A percentile compares a stretch with the other conserved stretches of the same genome.
Conservation (phyloP, 92 coral and sea anemone genomes). For the Epizoanthus stellaris region DNA sequence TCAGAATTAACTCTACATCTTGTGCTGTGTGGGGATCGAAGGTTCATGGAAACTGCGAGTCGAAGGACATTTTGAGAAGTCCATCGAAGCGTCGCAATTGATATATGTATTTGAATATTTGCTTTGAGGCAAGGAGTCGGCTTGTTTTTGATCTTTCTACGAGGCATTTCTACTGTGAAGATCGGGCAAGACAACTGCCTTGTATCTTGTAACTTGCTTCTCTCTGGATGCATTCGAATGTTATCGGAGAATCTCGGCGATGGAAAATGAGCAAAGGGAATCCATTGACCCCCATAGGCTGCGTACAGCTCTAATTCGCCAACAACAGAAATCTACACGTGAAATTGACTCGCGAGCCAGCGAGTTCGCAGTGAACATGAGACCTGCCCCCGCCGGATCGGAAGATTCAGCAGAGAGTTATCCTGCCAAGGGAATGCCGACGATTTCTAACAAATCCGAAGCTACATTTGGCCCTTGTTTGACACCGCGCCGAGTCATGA, state of each 20-base stretch:
- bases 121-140: conserved; percentile 99
- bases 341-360: conserved; percentile 63
- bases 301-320: conserved; percentile 54
- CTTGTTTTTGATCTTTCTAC: conserved; percentile 90
- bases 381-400: conserved; percentile 96
- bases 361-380: conserved; percentile 70
- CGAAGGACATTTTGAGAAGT: conserved; percentile 75
- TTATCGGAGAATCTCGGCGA: conserved; percentile 58
- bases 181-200: conserved; percentile 77
- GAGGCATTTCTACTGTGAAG: conserved; percentile 85
- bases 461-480: conserved; percentile 67
- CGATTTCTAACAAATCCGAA: conserved; percentile 57
- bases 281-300: conserved; percentile 50
- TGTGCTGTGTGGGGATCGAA: conserved; percentile 14
- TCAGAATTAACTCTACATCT: conserved; percentile 29
- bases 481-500: conserved; percentile 81
- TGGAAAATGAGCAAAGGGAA: conserved; percentile 69
- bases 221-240: conserved; percentile 76
- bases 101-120: conserved; percentile 98
- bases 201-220: conserved; percentile 66
- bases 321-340: conserved; percentile 85
- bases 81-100: conserved; percentile 91
- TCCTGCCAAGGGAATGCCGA: conserved; percentile 64
- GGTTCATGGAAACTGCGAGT: conserved; percentile 46
- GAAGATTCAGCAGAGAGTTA: conserved; percentile 87